Percentiles rank a stretch among this genome's conserved stretches.
Conservation (phyloP, 2,113 vertebrate species). For the Lates calcarifer region DNA sequence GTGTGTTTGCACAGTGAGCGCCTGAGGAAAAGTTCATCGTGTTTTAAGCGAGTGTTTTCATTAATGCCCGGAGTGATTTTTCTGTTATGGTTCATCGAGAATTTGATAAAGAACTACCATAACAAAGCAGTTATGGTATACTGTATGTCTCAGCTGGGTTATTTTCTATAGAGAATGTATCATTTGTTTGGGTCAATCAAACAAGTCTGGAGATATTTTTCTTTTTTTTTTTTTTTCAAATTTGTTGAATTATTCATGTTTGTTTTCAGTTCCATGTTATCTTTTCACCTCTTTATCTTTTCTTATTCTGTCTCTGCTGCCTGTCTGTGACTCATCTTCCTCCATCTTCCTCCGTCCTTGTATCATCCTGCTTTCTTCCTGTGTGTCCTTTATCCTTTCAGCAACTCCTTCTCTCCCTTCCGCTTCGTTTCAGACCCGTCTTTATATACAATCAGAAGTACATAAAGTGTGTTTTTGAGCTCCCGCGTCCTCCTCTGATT, state of each 20-base stretch:
- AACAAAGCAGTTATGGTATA: slow-evolving; percentile 6
- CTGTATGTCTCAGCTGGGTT: background rate
- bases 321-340: slow-evolving; percentile 11
- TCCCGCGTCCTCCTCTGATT: background rate
- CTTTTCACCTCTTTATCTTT: too few species aligned
- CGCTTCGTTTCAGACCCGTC: slow-evolving; percentile 2
- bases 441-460: background rate
- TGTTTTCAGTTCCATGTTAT: background rate
- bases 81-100: background rate
- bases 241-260: background rate
- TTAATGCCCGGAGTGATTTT: background rate
- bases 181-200: background rate
- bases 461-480: background rate
- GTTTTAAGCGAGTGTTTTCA: slow-evolving; percentile 27
- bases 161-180: background rate
- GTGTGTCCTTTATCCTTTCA: slow-evolving; percentile 26
- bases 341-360: slow-evolving; percentile 8
- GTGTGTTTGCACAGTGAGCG: too few species aligned
- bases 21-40: background rate
- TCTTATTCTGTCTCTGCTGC: background rate
- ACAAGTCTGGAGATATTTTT: background rate
- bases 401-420: background rate
- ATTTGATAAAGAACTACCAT: slow-evolving; percentile 20
- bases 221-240: background rate
- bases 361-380: background rate